Percentiles rank a stretch among this genome's conserved stretches.
Evolutionary conservation across 92 coral and sea anemone genomes (phyloP).

Genomic region (Virgularia gustaviana): DNA sequence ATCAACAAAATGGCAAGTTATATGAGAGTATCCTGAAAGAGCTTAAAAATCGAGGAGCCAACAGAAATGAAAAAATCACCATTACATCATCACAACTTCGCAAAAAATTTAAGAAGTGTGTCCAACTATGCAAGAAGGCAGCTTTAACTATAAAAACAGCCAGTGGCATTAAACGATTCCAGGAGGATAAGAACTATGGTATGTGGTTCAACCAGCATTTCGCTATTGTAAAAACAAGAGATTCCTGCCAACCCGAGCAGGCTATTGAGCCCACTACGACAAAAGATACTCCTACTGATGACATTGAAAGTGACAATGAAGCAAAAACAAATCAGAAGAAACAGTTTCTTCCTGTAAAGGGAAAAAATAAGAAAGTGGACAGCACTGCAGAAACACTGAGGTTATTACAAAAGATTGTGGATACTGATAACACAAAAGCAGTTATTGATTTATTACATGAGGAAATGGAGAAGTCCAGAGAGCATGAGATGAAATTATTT

Average conservation of each 20-base stretch:
- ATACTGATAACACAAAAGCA: not conserved
- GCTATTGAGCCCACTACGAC: not conserved
- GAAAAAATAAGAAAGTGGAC: not conserved
- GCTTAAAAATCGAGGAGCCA: not conserved
- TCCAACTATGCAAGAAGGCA: not conserved
- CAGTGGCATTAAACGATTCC: slow-evolving; percentile 17
- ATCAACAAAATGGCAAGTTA: slow-evolving; percentile 1
- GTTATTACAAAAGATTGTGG: not conserved
- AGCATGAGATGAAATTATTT: slow-evolving; percentile 1
- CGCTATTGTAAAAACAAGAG: slow-evolving; percentile 4
- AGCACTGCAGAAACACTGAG: not conserved
- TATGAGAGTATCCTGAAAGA: slow-evolving; percentile 11
- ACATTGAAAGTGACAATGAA: not conserved
- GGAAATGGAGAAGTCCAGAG: slow-evolving; percentile 17
- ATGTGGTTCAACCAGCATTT: not conserved
- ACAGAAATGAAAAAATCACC: not conserved
- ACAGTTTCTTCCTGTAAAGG: slow-evolving; percentile 10
- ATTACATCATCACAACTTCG: not conserved
- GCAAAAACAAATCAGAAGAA: not conserved
- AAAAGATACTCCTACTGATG: not conserved
- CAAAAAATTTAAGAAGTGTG: slow-evolving; percentile 13
- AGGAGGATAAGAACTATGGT: slow-evolving; percentile 5
- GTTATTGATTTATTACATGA: not conserved
- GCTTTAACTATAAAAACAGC: slow-evolving; percentile 15
- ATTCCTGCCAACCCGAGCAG: slow-evolving; percentile 12